phyloP scores from a whole-genome alignment of 2,113 vertebrate genomes.

The Brachypteracias leptosomus region DNA sequence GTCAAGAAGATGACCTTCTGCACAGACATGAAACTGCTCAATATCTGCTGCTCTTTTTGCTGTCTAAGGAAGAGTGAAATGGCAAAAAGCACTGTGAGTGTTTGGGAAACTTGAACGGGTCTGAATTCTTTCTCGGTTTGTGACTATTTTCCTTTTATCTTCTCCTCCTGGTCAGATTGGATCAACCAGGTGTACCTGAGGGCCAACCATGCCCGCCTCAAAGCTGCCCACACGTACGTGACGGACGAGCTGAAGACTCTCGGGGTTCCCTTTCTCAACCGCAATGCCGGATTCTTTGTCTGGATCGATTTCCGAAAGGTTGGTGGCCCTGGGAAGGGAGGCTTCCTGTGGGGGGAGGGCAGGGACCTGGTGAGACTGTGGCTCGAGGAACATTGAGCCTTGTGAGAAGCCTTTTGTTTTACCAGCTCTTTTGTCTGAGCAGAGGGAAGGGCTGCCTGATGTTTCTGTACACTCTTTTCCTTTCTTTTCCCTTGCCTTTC shows the following conservation, averaged over 20 bases:
- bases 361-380: not conserved
- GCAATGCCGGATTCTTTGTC: slow-evolving; percentile 85
- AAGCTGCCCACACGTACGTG: slow-evolving; percentile 84
- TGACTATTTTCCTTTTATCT: not conserved
- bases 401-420: not conserved
- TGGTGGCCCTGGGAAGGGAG: not conserved
- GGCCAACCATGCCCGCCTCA: slow-evolving; percentile 83
- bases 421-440: not conserved
- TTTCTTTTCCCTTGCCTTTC: not conserved
- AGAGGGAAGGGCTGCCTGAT: not conserved
- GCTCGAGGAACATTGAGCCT: not conserved
- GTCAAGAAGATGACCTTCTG: not conserved
- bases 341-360: not conserved
- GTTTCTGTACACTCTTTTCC: not conserved
- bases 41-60: not conserved
- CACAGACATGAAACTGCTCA: not conserved
- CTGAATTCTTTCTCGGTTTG: not conserved
- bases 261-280: slow-evolving; percentile 84
- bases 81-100: not conserved
- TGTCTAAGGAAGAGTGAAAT: not conserved
- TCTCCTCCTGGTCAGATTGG: slow-evolving; percentile 82
- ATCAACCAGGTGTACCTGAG: slow-evolving; percentile 87
- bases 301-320: slow-evolving; percentile 96
- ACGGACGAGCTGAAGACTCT: slow-evolving; percentile 81
- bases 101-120: not conserved